These are phyloP conservation scores for Silvanus unidentatus DNA, from an alignment of 2,888 invertebrate species.

Conservation along the genomic window DNA sequence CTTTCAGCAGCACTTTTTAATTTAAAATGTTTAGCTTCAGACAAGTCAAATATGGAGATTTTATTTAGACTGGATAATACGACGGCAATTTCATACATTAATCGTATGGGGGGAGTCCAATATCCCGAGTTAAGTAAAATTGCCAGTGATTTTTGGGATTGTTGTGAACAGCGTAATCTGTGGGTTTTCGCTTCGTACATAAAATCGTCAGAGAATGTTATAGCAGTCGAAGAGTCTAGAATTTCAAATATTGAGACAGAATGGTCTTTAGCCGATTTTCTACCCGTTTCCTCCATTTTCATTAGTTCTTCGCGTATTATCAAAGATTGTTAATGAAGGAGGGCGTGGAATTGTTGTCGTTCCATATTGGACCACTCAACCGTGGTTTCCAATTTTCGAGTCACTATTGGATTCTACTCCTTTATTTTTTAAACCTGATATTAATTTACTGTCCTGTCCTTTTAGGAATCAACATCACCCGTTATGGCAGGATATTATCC, in stretches of 20 bases:
- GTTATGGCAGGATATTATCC: no score
- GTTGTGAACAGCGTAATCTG: not conserved
- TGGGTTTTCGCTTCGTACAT: not conserved
- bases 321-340: no score
- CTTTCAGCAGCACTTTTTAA: conserved; percentile 7
- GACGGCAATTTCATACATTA: conserved; percentile 1
- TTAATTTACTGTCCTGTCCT: no score
- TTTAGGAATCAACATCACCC: no score
- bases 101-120: conserved; percentile 1
- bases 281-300: conserved; percentile 9
- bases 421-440: no score
- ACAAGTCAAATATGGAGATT: conserved; percentile 3
- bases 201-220: not conserved
- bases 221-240: not conserved
- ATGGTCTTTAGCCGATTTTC: not conserved
- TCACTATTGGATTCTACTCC: no score
- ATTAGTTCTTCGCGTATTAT: not conserved
- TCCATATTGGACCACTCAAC: no score
- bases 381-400: no score
- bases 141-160: not conserved
- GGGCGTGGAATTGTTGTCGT: no score
- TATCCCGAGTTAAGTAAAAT: not conserved
- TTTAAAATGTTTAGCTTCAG: conserved; percentile 12
- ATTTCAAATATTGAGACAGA: not conserved
- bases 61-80: conserved; percentile 8